These are phyloP conservation scores for Gorsachius goisagi DNA, from an alignment of 2,113 vertebrate species.

Conservation along the genomic window DNA sequence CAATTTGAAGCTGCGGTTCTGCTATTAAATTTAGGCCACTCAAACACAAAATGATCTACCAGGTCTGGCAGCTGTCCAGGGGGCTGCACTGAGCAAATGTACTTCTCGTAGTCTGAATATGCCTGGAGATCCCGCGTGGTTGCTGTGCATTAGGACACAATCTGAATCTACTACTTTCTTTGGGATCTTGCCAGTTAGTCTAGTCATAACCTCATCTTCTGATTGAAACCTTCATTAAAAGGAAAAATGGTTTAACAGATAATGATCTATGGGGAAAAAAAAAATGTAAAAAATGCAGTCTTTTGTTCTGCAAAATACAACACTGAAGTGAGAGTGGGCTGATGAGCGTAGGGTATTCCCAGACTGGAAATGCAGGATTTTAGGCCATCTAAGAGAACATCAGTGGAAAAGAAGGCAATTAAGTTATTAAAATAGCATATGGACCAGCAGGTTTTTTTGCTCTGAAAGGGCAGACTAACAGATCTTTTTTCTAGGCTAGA, in stretches of 20 bases:
- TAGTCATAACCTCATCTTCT: background rate
- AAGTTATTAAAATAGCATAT: background rate
- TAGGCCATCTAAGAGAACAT: background rate
- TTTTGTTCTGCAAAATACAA: background rate
- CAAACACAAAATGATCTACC: background rate
- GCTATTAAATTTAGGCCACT: background rate
- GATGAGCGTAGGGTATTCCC: background rate
- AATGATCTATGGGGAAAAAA: background rate
- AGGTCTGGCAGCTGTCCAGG: background rate
- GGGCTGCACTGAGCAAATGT: background rate
- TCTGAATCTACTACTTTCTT: background rate
- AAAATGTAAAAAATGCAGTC: background rate
- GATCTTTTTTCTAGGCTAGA: background rate
- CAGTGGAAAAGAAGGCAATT: background rate
- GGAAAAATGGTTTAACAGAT: background rate
- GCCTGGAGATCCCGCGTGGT: background rate
- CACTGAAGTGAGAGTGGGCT: background rate
- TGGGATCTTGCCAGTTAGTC: conserved; percentile 10
- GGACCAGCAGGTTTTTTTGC: background rate
- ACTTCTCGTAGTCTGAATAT: background rate
- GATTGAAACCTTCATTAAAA: background rate
- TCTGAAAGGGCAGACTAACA: background rate
- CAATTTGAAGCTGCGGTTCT: background rate
- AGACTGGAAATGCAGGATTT: background rate
- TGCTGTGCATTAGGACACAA: background rate